These are phyloP conservation scores for Sebastes aleutianus DNA, from an alignment of 2,797 vertebrate genomes.

Conservation along the genomic window DNA sequence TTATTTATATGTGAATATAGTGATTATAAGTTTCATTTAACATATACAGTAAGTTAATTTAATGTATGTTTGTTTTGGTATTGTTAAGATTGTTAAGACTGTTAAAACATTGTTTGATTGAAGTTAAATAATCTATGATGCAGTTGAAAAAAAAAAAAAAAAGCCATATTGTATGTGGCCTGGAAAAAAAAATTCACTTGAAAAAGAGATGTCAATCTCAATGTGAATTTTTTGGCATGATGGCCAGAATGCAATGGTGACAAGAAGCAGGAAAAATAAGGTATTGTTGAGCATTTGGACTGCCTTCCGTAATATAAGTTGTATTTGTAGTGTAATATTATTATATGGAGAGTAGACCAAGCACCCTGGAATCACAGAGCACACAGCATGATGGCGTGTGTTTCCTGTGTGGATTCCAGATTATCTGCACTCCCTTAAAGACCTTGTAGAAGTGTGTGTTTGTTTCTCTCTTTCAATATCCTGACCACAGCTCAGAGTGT, in stretches of 20 bases:
- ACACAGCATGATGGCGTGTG: slow-evolving; percentile 58
- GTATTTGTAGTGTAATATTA: slow-evolving; percentile 17
- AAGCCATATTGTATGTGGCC: slow-evolving; percentile 28
- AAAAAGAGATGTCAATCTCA: slow-evolving; percentile 71
- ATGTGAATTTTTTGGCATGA: slow-evolving; percentile 42
- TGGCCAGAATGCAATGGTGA: slow-evolving; percentile 21
- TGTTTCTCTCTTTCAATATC: slow-evolving; percentile 71
- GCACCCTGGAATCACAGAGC: slow-evolving; percentile 63
- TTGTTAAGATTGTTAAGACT: slow-evolving; percentile 40
- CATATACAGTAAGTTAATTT: slow-evolving; percentile 42
- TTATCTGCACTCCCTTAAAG: slow-evolving; percentile 65
- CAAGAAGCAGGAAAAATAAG: not conserved
- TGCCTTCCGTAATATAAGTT: slow-evolving; percentile 10
- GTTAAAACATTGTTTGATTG: slow-evolving; percentile 24
- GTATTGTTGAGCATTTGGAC: slow-evolving; percentile 12
- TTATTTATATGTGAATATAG: slow-evolving; percentile 40
- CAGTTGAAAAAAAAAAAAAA: not conserved
- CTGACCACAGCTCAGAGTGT: slow-evolving; percentile 77
- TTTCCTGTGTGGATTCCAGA: slow-evolving; percentile 60
- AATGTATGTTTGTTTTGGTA: slow-evolving; percentile 35
- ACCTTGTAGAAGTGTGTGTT: slow-evolving; percentile 69
- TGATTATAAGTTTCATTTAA: slow-evolving; percentile 61
- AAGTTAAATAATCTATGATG: not conserved
- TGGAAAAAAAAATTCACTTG: slow-evolving; percentile 50
- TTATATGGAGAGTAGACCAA: slow-evolving; percentile 18